Conservation (phyloP, 2,888 invertebrate species). For the Heliconius ismenius region DNA sequence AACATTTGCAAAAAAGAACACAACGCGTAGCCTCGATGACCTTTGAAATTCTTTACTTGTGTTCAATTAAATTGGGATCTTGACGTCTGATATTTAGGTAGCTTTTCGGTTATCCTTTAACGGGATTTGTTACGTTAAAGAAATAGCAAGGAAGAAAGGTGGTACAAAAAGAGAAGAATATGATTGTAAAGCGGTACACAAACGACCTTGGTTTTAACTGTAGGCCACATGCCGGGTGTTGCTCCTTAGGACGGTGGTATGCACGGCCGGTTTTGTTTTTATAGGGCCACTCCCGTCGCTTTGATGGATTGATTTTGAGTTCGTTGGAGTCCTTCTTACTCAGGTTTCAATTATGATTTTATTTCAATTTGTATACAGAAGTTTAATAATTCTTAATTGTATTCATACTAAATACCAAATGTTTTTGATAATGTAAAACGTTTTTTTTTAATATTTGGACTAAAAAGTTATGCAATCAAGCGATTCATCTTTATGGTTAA, state of each 20-base stretch:
- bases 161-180: conserved; percentile 69
- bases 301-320: conserved; percentile 68
- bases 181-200: conserved; percentile 72
- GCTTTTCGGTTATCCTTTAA: conserved; percentile 39
- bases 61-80: conserved; percentile 38
- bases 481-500: not conserved
- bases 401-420: not conserved
- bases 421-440: not conserved
- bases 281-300: conserved; percentile 63
- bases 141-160: conserved; percentile 67
- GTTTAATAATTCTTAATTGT: not conserved
- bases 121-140: conserved; percentile 53
- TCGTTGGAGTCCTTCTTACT: conserved; percentile 31
- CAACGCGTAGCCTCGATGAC: conserved; percentile 71
- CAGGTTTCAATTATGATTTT: conserved; percentile 35
- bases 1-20: conserved; percentile 73
- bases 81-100: conserved; percentile 47
- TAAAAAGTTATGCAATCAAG: not conserved
- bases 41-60: conserved; percentile 68
- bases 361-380: conserved; percentile 4
- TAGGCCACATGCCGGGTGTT: conserved; percentile 77
- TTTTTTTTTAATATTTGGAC: not conserved
- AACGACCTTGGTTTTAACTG: conserved; percentile 78
- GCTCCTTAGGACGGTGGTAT: conserved; percentile 49
- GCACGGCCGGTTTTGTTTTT: conserved; percentile 70